Percentiles rank a stretch among this genome's conserved stretches.
Conservation (phyloP, 2,113 vertebrate genomes). For the Halcyon senegalensis region DNA sequence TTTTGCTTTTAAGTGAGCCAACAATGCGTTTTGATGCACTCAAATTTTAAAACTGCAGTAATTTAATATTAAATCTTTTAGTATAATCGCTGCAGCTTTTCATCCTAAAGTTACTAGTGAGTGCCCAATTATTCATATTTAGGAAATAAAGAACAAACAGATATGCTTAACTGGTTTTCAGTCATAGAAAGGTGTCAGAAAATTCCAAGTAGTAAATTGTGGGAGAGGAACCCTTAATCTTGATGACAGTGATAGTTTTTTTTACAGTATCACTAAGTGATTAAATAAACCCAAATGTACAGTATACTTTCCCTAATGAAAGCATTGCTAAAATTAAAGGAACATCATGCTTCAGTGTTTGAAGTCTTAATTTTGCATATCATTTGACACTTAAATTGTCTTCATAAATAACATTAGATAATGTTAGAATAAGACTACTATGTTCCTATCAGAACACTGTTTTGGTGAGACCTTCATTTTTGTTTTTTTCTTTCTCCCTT, state of each 20-base stretch:
- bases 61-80: background rate
- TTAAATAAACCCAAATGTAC: background rate
- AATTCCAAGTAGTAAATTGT: background rate
- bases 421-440: background rate
- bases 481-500: background rate
- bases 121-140: background rate
- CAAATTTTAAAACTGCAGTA: background rate
- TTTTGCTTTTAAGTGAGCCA: background rate
- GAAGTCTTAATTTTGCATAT: background rate
- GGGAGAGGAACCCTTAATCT: background rate
- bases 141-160: constrained; percentile 6
- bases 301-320: background rate
- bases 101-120: background rate
- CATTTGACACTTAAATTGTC: background rate
- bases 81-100: background rate
- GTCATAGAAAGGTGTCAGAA: background rate
- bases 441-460: background rate
- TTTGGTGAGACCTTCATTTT: background rate
- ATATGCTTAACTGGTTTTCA: constrained; percentile 8
- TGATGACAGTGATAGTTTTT: background rate
- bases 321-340: constrained; percentile 1
- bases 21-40: background rate
- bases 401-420: background rate
- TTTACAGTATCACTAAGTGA: constrained; percentile 10
- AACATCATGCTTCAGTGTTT: background rate